Evolutionary conservation across 2,888 invertebrate genomes (phyloP), one percentile per base, ranked within the genome.

Genomic region (Euplagia quadripunctaria): DNA sequence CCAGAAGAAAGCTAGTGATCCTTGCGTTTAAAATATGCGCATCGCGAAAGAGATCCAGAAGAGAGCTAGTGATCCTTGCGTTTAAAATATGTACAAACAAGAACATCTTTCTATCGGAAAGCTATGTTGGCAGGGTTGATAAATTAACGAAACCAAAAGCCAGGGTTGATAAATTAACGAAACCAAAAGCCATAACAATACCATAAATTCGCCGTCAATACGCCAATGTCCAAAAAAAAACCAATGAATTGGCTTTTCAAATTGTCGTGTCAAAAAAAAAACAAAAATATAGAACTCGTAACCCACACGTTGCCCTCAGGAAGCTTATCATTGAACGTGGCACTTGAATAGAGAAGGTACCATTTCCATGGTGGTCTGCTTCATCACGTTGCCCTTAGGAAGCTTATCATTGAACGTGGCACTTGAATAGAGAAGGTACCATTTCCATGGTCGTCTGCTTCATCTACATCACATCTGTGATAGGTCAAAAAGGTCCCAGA

Each of bases 21-120:
- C 86, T 6, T 87, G 82, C 58, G 4, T 46, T 20, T 69, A 61
- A 69, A 69, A 31, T 58, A 11, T n/a, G 20, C 89, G 90, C 58
- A 89, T 94, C 3, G 91, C 89, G 6, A 86, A 91, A 65, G 86
- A 89, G 64, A 79, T 89, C 4, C 75, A 89, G 4, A 81, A 89
- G 1, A 85, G 80, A 42, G 85, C 83, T 0, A 78, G 76, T 8
- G 76, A 83, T 55, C 88, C 86, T 6, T 87, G 82, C 61, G 4
- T 49, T 20, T 69, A 61, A 69, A 69, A 31, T 58, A 11, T n/a
- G 20, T 14, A 20, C 31, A 61, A 31, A 61, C 31, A 31, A 61
- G 5, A 61, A 31, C 20, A 42, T 58, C 12, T 58, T 58, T n/a
- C 14, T 12, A 41, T 58, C 16, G 31, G 17, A 58, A 20, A 20